phyloP scores from a whole-genome alignment of 2,888 invertebrate species.

The Dryocosmus kuriphilus region DNA sequence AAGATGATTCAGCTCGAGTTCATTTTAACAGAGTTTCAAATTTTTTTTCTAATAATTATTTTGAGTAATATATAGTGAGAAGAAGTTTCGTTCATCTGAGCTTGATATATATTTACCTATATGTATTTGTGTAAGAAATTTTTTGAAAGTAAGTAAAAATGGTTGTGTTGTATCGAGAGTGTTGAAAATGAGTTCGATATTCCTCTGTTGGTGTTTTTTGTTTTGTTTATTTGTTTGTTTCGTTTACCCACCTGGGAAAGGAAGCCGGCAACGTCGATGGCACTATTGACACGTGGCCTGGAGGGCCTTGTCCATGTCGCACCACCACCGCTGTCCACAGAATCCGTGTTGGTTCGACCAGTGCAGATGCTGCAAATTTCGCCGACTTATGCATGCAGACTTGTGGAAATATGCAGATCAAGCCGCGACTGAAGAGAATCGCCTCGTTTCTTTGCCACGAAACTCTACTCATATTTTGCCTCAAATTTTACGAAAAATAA shows the following conservation, averaged over 20 bases:
- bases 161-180: background rate
- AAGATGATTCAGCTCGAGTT: background rate
- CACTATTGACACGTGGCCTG: constrained; percentile 90
- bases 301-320: constrained; percentile 80
- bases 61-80: too few relatives aligned
- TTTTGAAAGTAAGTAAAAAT: background rate
- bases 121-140: background rate
- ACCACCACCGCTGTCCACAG: constrained; percentile 80
- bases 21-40: background rate
- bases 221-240: constrained; percentile 42
- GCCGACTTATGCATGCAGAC: constrained; percentile 51
- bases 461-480: background rate
- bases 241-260: constrained; percentile 81
- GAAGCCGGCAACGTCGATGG: constrained; percentile 86
- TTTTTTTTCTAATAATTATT: background rate
- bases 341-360: constrained; percentile 80
- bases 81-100: background rate
- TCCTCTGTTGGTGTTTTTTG: constrained; percentile 26
- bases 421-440: constrained; percentile 3
- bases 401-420: constrained; percentile 23
- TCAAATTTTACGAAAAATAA: background rate
- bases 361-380: constrained; percentile 83
- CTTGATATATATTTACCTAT: background rate
- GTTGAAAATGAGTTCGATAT: background rate
- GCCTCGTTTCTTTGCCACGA: background rate